phyloP scores from a whole-genome alignment of 2,113 vertebrate species.

The Lagopus muta region DNA sequence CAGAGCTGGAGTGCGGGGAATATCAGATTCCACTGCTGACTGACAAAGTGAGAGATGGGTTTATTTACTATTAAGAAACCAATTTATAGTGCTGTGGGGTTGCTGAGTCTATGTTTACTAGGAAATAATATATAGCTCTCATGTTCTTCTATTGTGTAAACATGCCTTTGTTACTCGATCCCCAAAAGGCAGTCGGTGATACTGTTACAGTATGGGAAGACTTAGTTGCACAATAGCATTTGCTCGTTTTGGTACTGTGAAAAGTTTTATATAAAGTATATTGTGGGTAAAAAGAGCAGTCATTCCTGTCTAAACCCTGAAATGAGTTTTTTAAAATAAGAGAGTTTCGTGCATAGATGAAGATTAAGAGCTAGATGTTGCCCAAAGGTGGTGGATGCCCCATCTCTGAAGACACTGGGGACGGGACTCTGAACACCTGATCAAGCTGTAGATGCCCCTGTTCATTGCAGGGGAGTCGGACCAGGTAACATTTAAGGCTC shows the following conservation, averaged over 20 bases:
- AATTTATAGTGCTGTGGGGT: slow-evolving; percentile 30
- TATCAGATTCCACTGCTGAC: neutral
- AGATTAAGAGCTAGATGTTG: neutral
- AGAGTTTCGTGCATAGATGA: neutral
- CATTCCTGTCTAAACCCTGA: neutral
- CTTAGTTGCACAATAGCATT: neutral
- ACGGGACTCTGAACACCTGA: too few species aligned
- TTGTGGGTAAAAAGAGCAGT: neutral
- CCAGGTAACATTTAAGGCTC: too few species aligned
- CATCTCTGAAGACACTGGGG: too few species aligned
- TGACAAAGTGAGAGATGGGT: slow-evolving; percentile 26
- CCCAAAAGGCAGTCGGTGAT: neutral
- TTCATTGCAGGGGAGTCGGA: too few species aligned
- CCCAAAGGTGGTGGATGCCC: too few species aligned
- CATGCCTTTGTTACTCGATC: neutral
- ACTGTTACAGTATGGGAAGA: neutral
- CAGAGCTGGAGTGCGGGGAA: neutral
- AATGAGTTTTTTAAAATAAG: neutral
- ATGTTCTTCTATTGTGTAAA: slow-evolving; percentile 3
- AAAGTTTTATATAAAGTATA: neutral
- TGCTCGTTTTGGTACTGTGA: neutral
- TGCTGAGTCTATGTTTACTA: slow-evolving; percentile 29
- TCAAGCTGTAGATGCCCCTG: too few species aligned
- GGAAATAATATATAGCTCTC: slow-evolving; percentile 12
- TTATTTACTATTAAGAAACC: slow-evolving; percentile 51